Evolutionary conservation across 1,140 invertebrate genomes (phyloP).

Genomic region (Sminthurinus signatus): DNA sequence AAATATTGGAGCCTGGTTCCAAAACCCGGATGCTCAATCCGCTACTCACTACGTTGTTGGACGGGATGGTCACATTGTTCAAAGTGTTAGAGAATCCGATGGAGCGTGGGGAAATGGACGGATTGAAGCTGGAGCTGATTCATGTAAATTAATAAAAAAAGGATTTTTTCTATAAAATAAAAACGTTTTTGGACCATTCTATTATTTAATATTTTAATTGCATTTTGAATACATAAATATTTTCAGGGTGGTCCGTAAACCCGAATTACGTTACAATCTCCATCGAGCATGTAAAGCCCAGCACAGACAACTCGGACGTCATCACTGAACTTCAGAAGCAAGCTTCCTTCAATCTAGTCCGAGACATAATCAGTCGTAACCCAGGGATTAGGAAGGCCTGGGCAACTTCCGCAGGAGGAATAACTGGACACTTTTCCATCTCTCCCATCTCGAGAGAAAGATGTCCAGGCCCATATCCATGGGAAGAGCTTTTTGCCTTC

Average conservation of each 20-base stretch:
- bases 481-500: conserved; percentile 18
- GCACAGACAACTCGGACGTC: conserved; percentile 30
- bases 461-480: conserved; percentile 37
- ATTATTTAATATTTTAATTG: no score
- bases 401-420: conserved; percentile 24
- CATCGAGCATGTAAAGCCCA: conserved; percentile 37
- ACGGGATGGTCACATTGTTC: conserved; percentile 26
- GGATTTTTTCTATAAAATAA: neutral
- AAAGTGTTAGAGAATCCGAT: conserved; percentile 25
- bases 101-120: conserved; percentile 34
- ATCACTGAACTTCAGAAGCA: conserved; percentile 21
- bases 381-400: conserved; percentile 24
- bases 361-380: conserved; percentile 25
- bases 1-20: conserved; percentile 32
- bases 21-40: conserved; percentile 31
- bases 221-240: no score
- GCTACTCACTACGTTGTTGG: conserved; percentile 31
- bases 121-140: conserved; percentile 34
- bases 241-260: conserved; percentile 32
- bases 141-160: conserved; percentile 27
- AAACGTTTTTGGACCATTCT: neutral
- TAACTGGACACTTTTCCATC: conserved; percentile 35
- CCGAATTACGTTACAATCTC: conserved; percentile 34
- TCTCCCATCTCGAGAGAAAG: conserved; percentile 21
- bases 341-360: conserved; percentile 26